Percentiles rank a stretch among this genome's conserved stretches.
phyloP scores from a whole-genome alignment of 1,140 invertebrate genomes.

The Eumeta japonica region DNA sequence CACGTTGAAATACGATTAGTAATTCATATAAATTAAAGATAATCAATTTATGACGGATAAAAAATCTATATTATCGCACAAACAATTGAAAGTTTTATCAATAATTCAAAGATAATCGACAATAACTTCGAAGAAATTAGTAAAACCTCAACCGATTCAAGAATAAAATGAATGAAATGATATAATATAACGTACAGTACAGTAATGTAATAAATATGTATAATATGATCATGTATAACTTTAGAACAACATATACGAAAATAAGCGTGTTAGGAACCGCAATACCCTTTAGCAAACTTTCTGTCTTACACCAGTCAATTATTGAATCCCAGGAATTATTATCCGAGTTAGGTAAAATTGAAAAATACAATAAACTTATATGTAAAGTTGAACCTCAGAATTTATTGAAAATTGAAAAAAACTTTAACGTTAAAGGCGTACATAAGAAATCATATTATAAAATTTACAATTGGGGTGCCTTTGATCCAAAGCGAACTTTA shows the following conservation, averaged over 20 bases:
- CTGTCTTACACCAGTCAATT: constrained; percentile 7
- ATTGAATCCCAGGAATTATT: constrained; percentile 7
- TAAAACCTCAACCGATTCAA: neutral
- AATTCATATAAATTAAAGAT: neutral
- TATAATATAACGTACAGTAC: constrained; percentile 2
- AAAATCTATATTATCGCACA: constrained; percentile 2
- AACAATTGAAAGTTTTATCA: constrained; percentile 2
- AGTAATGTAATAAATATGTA: constrained; percentile 3
- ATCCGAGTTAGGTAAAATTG: neutral
- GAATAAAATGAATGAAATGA: constrained; percentile 3
- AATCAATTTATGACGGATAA: neutral
- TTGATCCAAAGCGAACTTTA: too few relatives aligned
- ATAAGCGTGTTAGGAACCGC: constrained; percentile 6
- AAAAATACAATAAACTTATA: constrained; percentile 4
- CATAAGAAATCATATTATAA: too few relatives aligned
- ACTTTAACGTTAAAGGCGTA: too few relatives aligned
- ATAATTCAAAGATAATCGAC: constrained; percentile 2
- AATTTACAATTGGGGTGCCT: too few relatives aligned
- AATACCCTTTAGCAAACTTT: constrained; percentile 7
- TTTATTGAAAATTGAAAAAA: neutral
- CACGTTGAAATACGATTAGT: neutral
- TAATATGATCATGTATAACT: constrained; percentile 6
- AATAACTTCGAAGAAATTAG: neutral
- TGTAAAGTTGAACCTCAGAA: neutral
- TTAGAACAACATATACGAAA: constrained; percentile 2